Evolutionary conservation across 2,797 vertebrate species (phyloP).

Genomic region (Telmatherina bonti): DNA sequence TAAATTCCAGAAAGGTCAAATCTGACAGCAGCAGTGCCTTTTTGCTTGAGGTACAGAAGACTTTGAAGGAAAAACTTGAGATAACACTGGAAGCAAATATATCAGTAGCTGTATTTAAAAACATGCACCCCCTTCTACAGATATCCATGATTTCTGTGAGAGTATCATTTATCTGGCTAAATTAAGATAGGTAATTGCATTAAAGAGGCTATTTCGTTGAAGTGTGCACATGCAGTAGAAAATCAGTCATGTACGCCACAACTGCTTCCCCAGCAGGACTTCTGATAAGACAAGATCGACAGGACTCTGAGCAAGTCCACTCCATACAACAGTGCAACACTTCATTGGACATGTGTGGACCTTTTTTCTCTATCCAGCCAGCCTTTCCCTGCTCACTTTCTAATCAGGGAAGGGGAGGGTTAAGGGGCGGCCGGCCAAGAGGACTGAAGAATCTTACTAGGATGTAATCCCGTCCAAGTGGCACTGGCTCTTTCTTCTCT

Average conservation of each 20-base stretch:
- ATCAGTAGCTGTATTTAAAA: background rate
- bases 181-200: background rate
- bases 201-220: slow-evolving; percentile 1
- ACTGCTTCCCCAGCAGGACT: slow-evolving; percentile 43
- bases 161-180: slow-evolving; percentile 9
- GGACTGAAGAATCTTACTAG: slow-evolving; percentile 80
- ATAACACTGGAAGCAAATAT: slow-evolving; percentile 1
- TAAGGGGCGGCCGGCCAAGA: slow-evolving; percentile 76
- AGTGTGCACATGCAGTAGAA: slow-evolving; percentile 1
- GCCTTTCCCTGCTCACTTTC: slow-evolving; percentile 80
- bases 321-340: slow-evolving; percentile 77
- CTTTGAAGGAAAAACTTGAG: slow-evolving; percentile 5
- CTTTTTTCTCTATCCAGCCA: slow-evolving; percentile 72
- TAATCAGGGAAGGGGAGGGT: slow-evolving; percentile 79
- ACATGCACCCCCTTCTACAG: background rate
- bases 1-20: slow-evolving; percentile 16
- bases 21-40: slow-evolving; percentile 23
- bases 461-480: slow-evolving; percentile 88
- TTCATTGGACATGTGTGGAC: slow-evolving; percentile 79
- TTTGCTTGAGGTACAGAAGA: slow-evolving; percentile 40
- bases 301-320: slow-evolving; percentile 66
- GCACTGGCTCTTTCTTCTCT: slow-evolving; percentile 86
- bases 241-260: slow-evolving; percentile 27
- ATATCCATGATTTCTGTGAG: background rate
- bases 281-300: slow-evolving; percentile 66